Percentiles rank a stretch among this genome's conserved stretches.
Conservation (phyloP, 1,140 invertebrate genomes). For the Tetramorium parvispinum region DNA sequence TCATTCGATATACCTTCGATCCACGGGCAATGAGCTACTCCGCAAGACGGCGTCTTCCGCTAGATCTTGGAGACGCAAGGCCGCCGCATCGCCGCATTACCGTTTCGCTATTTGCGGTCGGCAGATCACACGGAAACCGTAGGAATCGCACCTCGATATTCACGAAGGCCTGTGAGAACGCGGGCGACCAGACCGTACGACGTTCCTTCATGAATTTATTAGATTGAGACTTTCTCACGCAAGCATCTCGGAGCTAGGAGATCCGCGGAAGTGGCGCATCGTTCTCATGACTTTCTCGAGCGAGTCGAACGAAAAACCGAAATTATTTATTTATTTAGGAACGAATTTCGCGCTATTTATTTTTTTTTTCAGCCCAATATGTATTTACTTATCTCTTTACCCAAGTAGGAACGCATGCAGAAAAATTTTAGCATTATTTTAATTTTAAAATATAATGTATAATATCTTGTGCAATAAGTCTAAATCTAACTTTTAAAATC, state of each 20-base stretch:
- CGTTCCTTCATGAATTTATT: conserved; percentile 71
- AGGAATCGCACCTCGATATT: conserved; percentile 64
- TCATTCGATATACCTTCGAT: conserved; percentile 2
- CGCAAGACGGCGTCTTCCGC: background rate
- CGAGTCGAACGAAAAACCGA: background rate
- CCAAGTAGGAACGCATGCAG: no score
- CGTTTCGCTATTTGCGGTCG: conserved; percentile 71
- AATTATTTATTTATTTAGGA: conserved; percentile 4
- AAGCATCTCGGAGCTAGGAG: conserved; percentile 46
- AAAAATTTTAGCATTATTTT: no score
- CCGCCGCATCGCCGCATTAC: background rate
- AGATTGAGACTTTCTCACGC: conserved; percentile 75
- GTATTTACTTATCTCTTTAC: background rate
- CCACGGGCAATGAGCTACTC: background rate
- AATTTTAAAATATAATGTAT: no score
- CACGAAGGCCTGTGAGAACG: conserved; percentile 68
- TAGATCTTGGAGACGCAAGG: conserved; percentile 8
- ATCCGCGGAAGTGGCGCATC: conserved; percentile 22
- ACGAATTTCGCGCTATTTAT: background rate
- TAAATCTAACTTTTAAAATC: no score
- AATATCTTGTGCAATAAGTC: no score
- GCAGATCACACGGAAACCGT: conserved; percentile 69
- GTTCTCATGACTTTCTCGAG: conserved; percentile 42
- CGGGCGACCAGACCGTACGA: conserved; percentile 45
- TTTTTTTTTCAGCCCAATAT: background rate